Percentiles rank a stretch among this genome's conserved stretches.
Conservation (phyloP, 2,113 vertebrate species). For the Nerophis lumbriciformis region DNA sequence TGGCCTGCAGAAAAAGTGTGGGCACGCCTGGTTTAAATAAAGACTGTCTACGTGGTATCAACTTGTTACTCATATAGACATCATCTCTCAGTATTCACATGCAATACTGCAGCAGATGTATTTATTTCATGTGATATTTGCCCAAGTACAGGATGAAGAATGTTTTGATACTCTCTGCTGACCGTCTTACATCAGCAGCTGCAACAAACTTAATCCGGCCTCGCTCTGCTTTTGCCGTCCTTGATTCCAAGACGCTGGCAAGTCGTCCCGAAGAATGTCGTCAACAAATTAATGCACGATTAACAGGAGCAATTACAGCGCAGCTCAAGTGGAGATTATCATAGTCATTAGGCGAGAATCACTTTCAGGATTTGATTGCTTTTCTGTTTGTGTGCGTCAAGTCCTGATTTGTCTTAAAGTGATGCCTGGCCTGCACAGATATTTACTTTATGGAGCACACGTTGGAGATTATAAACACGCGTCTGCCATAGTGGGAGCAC, state of each 20-base stretch:
- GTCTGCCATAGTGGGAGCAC: background rate
- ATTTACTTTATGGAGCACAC: slow-evolving; percentile 23
- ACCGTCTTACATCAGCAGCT: slow-evolving; percentile 9
- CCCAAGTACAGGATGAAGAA: background rate
- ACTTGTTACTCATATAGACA: too few relatives aligned
- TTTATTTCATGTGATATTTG: background rate
- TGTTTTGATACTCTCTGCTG: background rate
- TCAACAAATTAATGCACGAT: slow-evolving; percentile 71
- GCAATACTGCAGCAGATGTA: background rate
- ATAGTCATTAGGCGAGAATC: slow-evolving; percentile 60
- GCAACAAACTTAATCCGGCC: slow-evolving; percentile 48
- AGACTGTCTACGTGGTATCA: too few relatives aligned
- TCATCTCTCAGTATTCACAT: background rate
- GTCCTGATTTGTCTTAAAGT: slow-evolving; percentile 53
- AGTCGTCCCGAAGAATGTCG: slow-evolving; percentile 55
- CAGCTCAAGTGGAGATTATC: slow-evolving; percentile 64
- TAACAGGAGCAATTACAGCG: slow-evolving; percentile 66
- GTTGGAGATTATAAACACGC: slow-evolving; percentile 28
- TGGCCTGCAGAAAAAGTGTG: too few relatives aligned
- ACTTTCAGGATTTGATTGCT: slow-evolving; percentile 71
- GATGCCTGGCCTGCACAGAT: slow-evolving; percentile 37
- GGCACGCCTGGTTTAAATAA: too few relatives aligned
- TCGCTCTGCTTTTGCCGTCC: slow-evolving; percentile 28
- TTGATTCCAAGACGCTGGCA: slow-evolving; percentile 48
- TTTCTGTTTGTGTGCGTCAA: slow-evolving; percentile 58